Evolutionary conservation across 2,888 invertebrate species (phyloP), one percentile per base, ranked within the genome.

Genomic region (Acholoe squamosa): DNA sequence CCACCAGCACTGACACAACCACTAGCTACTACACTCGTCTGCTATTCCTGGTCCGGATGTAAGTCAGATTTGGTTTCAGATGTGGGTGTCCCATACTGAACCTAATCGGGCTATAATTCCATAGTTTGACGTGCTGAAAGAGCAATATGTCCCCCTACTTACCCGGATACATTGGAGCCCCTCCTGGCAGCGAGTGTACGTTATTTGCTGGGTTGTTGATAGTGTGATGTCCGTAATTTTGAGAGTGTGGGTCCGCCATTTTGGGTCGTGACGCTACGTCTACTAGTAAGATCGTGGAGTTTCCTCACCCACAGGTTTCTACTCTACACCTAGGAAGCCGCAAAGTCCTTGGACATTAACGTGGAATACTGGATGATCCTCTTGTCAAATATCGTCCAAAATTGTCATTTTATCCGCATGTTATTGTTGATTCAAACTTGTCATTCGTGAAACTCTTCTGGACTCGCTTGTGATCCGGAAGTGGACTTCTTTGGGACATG

Each of bases 241-340:
- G 80, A 14, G 86, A 52, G 86, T 86, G 86, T 22, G 86, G 86
- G 56, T 86, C 86, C 86, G 86, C 86, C 86, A 86, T 86, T 33
- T 86, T 86, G 86, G 56, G 56, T 86, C 54, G 86, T 86, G 86
- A 86, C 56, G 86, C 86, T 86, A 86, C 25, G 86, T 86, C 86
- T 56, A 86, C 52, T 14, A 80, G 34, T 34, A 34, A 80, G 33
- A 80, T 3, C 76, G 76, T 80, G 80, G 0, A 80, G 33, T 80
- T 80, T 43, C 33, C 34, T 80, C 33, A 25, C 43, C 80, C 33
- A 14, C 80, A 33, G 43, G 7, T 43, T 22, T 3, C 16, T 25
- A 1, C 0, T 34, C n/a, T 43, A 34, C 12, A 19, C 19, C 33
- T n/a, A n/a, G 43, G 43, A 10, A 80, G 80, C 80, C 43, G 33